Base-by-base conservation (phyloP, 2,113 vertebrate species). In the Bubo blakistoni region DNA sequence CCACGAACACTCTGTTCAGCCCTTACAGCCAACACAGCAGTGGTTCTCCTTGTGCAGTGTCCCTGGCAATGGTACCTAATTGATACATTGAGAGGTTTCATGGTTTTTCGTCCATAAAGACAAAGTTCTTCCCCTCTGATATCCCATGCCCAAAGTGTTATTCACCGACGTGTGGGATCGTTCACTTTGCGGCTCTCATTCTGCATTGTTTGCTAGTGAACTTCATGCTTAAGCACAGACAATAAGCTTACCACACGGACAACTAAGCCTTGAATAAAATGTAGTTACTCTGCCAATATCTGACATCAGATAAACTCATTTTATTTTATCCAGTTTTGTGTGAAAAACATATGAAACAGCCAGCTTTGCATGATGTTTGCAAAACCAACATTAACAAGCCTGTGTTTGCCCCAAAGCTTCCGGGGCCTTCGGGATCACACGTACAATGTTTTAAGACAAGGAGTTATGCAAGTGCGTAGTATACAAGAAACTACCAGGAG, bases 111-210 rank as follows among this genome's bases (percentile, higher is more conserved):
- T 38, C 38, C 30, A 24, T n/a, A 46, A 62, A 59, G 9, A 44
- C 0, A 0, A 69, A 47, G 11, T 65, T 63, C 27, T 77, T 36
- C 26, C 40, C 15, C 27, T 55, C n/a, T 16, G 7, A 21, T 36
- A 84, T 29, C 7, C 21, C 51, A 16, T n/a, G 15, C 21, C n/a
- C 18, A 6, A 67, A 49, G 46, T 10, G 47, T 16, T 78, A 47
- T 34, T 69, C 30, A 67, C n/a, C 3, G 1, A 8, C 0, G 1
- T 10, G 15, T 13, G 13, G 22, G 55, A 69, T 81, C 1, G 0
- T 54, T 86, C 40, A 5, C 32, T 74, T 65, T 79, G 55, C 0
- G 4, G 55, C 27, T 81, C 18, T 74, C 55, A 25, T 11, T 61
- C 25, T 26, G 9, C 20, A 19, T 17, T 61, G 21, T 55, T 92